Base-by-base conservation (phyloP, 2,797 vertebrate species). In the Enteromius treurensis region DNA sequence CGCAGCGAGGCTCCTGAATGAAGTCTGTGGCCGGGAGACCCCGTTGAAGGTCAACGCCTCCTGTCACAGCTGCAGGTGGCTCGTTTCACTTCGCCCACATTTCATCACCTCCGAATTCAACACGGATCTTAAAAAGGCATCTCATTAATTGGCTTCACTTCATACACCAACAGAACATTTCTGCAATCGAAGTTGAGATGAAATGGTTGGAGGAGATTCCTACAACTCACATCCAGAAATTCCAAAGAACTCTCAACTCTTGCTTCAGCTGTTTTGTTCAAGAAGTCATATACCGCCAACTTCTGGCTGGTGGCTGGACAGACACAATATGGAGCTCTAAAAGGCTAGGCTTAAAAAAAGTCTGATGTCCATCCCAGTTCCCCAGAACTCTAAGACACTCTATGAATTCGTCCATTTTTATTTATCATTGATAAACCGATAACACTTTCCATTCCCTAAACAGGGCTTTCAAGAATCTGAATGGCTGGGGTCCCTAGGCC, bases 1-100 rank as follows among this genome's bases (percentile, higher is more conserved):
- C 90, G 91, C 88, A 86, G 87, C 71, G 87, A 88, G 79, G 89
- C 85, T 86, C 85, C 88, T 93, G 92, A 92, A 92, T 90, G 90
- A 91, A 89, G 88, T 90, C 91, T 89, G 91, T 89, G 92, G 91
- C 91, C 84, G 78, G 88, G 89, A 89, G 86, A 90, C 91, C 86
- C 92, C 88, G 89, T 91, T 93, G 93, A 95, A 95, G 95, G 95
- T 96, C 95, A 95, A 94, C 94, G 93, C 90, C 91, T 87, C 92
- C 87, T 89, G 91, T 90, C 92, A 88, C 87, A 92, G 87, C 90
- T 91, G 93, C 93, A 94, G 94, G 94, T 93, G 94, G 92, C 83
- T 94, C 89, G 84, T 89, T 94, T 94, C 92, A 91, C 92, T 88
- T 90, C 88, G 79, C 87, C 26, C 26, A 53, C 77, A 70, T 82